phyloP scores from a whole-genome alignment of 1,140 invertebrate genomes.

The Drosophila murphyi region DNA sequence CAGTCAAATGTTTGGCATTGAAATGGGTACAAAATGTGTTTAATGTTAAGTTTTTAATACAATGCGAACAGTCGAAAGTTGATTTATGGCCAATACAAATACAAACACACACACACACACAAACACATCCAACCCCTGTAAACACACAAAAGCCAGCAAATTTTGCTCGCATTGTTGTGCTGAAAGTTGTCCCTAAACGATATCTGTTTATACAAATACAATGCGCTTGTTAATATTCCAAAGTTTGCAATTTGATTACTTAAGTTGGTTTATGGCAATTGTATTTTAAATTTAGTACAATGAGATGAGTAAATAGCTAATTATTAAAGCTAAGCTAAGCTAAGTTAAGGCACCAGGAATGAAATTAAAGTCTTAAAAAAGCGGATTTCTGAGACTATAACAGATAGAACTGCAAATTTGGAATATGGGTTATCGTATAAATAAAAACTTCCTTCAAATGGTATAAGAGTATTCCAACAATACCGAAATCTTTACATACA shows the following conservation, averaged over 20 bases:
- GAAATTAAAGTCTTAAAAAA: too few species aligned
- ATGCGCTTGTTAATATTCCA: constrained; percentile 19
- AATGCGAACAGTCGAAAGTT: constrained; percentile 31
- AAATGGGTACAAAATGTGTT: constrained; percentile 46
- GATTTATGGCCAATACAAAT: constrained; percentile 24
- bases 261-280: background rate
- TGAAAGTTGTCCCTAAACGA: background rate
- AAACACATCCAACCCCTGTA: background rate
- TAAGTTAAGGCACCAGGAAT: too few species aligned
- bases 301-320: too few species aligned
- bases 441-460: too few species aligned
- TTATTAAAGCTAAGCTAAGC: too few species aligned
- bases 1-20: constrained; percentile 67
- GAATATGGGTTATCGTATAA: too few species aligned
- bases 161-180: background rate
- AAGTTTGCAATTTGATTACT: constrained; percentile 6
- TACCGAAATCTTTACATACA: too few species aligned
- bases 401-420: too few species aligned
- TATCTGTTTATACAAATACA: constrained; percentile 8
- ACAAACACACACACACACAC: constrained; percentile 1
- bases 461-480: too few species aligned
- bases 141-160: constrained; percentile 8
- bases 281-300: too few species aligned
- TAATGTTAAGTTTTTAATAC: constrained; percentile 37
- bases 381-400: too few species aligned